Base-by-base conservation (phyloP, 2,888 invertebrate genomes). In the Megaustenia siamemsis region DNA sequence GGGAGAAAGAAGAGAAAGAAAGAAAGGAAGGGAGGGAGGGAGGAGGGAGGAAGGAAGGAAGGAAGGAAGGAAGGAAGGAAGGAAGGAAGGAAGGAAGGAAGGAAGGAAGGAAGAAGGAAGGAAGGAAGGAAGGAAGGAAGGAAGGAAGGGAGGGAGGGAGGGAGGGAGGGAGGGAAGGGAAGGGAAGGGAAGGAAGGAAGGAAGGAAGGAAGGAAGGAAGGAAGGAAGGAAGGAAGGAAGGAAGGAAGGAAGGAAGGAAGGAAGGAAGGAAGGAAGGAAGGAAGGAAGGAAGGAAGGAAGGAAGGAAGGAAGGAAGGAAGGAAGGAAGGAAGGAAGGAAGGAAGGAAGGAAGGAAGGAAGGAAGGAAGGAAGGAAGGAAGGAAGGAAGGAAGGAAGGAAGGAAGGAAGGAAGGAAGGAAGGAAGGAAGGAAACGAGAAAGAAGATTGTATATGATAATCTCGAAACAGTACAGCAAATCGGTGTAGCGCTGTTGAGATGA, bases 101-200 rank as follows among this genome's bases (percentile, higher is more conserved):
- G n/a, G 49, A 81, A 28, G 49, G 45, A 24, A 43, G 73, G 60
- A 82, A 53, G 56, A 43, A 75, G 49, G 71, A 38, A 32, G 45
- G 35, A 32, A 49, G 69, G 12, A 56, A 73, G 73, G 56, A 56
- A n/a, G 38, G 40, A 68, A 68, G 66, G 66, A 68, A 80, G 80
- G 60, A 73, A 38, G 56, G 60, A 40, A 73, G 73, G 38, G 6
- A 60, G 38, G 32, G 1, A 45, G 38, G 53, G 49, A 69, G 45
- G 49, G 5, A 81, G 53, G 71, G 56, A 35, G 73, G 73, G 60
- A 56, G n/a, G 63, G 56, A 53, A 63, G 60, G 56, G 38, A 73
- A 82, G 60, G 40, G 49, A 53, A 40, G 40, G 40, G 38, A 28
- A 18, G 38, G 56, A 24, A 73, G 35, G 53, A 35, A 73, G 56